Conservation (phyloP, 2,797 vertebrate genomes). For the Austrolebias charrua region DNA sequence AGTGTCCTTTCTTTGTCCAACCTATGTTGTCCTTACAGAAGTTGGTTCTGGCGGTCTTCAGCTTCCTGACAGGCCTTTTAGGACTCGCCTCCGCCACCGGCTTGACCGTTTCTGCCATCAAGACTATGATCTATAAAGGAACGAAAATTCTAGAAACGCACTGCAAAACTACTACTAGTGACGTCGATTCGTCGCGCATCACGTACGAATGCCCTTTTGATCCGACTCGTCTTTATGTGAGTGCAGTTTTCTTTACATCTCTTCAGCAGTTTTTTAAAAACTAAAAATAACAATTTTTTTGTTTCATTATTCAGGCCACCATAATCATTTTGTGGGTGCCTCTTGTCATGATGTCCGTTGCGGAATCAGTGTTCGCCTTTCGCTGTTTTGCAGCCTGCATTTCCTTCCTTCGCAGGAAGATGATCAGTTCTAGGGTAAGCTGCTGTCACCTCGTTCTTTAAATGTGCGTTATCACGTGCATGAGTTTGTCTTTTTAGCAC, state of each 20-base stretch:
- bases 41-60: conserved; percentile 81
- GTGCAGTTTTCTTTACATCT: conserved; percentile 42
- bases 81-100: conserved; percentile 78
- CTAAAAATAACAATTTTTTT: neutral
- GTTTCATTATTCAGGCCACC: conserved; percentile 77
- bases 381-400: conserved; percentile 80
- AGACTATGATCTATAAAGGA: conserved; percentile 79
- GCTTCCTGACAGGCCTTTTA: conserved; percentile 79
- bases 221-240: conserved; percentile 89
- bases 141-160: conserved; percentile 70
- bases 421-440: conserved; percentile 59
- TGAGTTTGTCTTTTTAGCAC: too few relatives aligned
- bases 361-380: conserved; percentile 81
- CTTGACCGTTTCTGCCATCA: conserved; percentile 75
- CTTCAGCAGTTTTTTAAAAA: neutral
- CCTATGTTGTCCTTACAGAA: conserved; percentile 68
- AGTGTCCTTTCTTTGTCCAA: neutral
- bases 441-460: neutral
- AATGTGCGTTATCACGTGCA: too few relatives aligned
- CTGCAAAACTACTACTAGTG: conserved; percentile 58
- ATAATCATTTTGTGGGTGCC: conserved; percentile 87
- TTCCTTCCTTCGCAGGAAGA: conserved; percentile 71
- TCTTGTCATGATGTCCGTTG: conserved; percentile 78
- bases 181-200: conserved; percentile 59
- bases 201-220: conserved; percentile 88